Base-by-base conservation (phyloP, 2,888 invertebrate genomes). In the Synanthedon tipuliformis region DNA sequence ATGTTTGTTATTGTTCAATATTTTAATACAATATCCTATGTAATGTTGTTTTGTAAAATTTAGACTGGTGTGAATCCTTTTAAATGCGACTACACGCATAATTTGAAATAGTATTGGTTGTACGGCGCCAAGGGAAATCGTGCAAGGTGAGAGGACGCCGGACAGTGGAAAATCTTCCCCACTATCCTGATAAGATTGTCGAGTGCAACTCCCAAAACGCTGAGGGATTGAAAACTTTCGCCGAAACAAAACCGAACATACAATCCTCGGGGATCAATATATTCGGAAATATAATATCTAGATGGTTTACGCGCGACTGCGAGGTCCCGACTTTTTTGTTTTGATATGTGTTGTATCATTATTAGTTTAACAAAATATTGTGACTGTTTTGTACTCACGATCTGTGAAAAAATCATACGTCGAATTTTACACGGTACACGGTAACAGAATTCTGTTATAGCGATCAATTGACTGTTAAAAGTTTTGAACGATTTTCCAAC, bases 201-300 rank as follows among this genome's bases (percentile, higher is more conserved):
- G 83, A 83, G 78, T 83, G 82, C 84, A 84, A 83, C 80, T 85
- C 86, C 85, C 86, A 73, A 71, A 81, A 81, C 84, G 76, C 85
- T 76, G 75, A 85, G 85, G 86, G 85, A 83, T 85, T 84, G 81
- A 80, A 85, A 86, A 87, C 74, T 85, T 86, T 73, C 65, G 75
- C 77, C 73, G 81, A 81, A 83, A 81, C 79, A 81, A 81, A 84
- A 82, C 81, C 78, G 81, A 79, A 81, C 83, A 78, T 71, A 71
- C 60, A 62, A 75, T 84, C 86, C 84, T 78, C 40, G 52, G 84
- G 84, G 86, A 85, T 84, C 84, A 84, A 87, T 87, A 84, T 75
- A 75, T 84, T 80, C 67, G 67, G 71, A 83, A 84, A 86, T 84
- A 83, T 84, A 74, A 82, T 85, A 84, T 84, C 76, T 72, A 73